Evolutionary conservation across 2,888 invertebrate genomes (phyloP), one percentile per base, ranked within the genome.

Genomic region (Leucophora obtusa): DNA sequence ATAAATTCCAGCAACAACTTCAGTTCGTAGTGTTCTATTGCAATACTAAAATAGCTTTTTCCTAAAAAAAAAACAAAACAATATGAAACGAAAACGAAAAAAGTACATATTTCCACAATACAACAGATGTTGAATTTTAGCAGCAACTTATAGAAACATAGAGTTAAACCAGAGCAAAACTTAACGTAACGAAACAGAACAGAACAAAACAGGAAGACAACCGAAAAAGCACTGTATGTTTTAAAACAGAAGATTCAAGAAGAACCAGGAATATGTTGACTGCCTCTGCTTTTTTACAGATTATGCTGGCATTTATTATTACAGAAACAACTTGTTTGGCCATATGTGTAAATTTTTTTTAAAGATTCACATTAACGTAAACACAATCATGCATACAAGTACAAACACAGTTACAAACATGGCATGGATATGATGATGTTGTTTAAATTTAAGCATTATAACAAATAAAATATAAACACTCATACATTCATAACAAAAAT

Each of bases 221-320:
- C 43, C 43, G 14, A 38, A 38, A 38, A 38, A 38, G n/a, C 38
- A 47, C 14, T 47, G 43, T n/a, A 47, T 14, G 15, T n/a, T n/a
- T 14, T n/a, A 5, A 7, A 28, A 47, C 5, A 47, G 43, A n/a
- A 47, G 15, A 14, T n/a, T n/a, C 43, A 47, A 47, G n/a, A 47
- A n/a, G 43, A n/a, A 7, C n/a, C 43, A 47, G 14, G 11, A 38
- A 14, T 47, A 47, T 47, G 43, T 47, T 47, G 38, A 38, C 3
- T 38, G 43, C 43, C 43, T 14, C 14, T n/a, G n/a, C 43, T 74
- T 35, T 66, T 28, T 51, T 38, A 43, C 70, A 73, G 69, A 73
- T 76, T 76, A 73, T 77, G 66, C 77, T 73, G 73, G 50, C 77
- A 70, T 81, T 77, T 77, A 72, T 70, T 74, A 65, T 74, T 74